A percentile compares a stretch with the other conserved stretches of the same genome.
phyloP scores from a whole-genome alignment of 2,113 vertebrate genomes.

The Myrmecobius fasciatus region DNA sequence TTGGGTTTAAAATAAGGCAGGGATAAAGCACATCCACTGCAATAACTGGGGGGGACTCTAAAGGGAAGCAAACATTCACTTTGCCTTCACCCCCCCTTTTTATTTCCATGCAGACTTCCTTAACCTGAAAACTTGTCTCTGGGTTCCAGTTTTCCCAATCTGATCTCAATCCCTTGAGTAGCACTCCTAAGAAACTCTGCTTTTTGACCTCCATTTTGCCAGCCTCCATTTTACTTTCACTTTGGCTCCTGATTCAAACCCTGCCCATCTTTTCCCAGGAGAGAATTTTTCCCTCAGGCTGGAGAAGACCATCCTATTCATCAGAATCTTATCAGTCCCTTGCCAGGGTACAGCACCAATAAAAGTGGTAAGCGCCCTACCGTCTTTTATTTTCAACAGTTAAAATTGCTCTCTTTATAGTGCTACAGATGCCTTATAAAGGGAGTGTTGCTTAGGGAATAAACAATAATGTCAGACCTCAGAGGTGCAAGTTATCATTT shows the following conservation, averaged over 20 bases:
- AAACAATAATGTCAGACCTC: not conserved
- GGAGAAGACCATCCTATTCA: not conserved
- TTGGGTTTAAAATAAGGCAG: too few species aligned
- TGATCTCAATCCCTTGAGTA: not conserved
- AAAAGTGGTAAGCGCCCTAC: not conserved
- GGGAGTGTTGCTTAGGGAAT: not conserved
- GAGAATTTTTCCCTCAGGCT: not conserved
- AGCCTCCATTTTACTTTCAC: not conserved
- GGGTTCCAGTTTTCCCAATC: not conserved
- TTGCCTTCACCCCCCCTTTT: too few species aligned
- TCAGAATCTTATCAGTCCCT: not conserved
- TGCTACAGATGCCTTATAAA: not conserved
- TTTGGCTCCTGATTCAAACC: not conserved
- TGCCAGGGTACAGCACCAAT: not conserved
- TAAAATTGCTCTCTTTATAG: not conserved
- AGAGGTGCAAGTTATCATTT: not conserved
- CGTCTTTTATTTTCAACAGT: not conserved
- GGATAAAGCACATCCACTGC: too few species aligned
- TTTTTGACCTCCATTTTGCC: not conserved
- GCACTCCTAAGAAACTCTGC: not conserved
- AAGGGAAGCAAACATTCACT: too few species aligned
- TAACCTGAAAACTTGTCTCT: not conserved
- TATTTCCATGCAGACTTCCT: not conserved
- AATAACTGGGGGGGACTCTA: too few species aligned
- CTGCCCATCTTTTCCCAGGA: not conserved